Percentiles rank a stretch among this genome's conserved stretches.
phyloP scores from a whole-genome alignment of 2,888 invertebrate species.

The Tigriopus californicus region DNA sequence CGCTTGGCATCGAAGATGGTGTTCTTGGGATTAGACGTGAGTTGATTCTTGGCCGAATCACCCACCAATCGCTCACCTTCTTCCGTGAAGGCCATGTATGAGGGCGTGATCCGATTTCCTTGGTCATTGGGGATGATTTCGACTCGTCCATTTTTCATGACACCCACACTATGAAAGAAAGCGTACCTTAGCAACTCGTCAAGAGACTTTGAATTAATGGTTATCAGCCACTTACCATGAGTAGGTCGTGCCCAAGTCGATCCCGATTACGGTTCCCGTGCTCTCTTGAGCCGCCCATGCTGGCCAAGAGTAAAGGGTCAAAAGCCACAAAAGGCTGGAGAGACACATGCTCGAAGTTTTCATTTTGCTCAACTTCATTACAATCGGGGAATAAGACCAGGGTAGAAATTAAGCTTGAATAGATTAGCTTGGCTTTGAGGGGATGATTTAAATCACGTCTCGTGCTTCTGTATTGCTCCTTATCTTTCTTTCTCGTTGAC shows the following conservation, averaged over 20 bases:
- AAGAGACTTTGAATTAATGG: neutral
- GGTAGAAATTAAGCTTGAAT: no score
- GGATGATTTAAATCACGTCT: no score
- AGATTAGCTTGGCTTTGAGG: no score
- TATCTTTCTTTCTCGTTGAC: no score
- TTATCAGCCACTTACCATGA: conserved; percentile 78
- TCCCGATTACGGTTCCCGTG: conserved; percentile 89
- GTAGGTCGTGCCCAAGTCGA: conserved; percentile 95
- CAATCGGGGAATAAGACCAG: no score
- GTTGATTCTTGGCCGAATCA: conserved; percentile 96
- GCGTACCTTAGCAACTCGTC: no score
- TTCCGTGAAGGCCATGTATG: conserved; percentile 87
- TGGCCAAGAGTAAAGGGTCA: no score
- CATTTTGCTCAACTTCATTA: no score
- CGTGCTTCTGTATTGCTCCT: no score
- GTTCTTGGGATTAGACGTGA: conserved; percentile 95
- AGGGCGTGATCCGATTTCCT: conserved; percentile 94
- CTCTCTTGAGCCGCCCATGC: conserved; percentile 39
- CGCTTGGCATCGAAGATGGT: conserved; percentile 97
- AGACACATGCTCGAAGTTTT: no score
- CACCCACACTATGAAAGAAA: conserved; percentile 53
- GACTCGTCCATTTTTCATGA: conserved; percentile 89
- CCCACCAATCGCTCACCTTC: conserved; percentile 93
- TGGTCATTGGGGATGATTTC: conserved; percentile 98
- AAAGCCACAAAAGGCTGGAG: no score